Conservation (phyloP, 2,797 vertebrate species). For the Halcyon chelicuti region DNA sequence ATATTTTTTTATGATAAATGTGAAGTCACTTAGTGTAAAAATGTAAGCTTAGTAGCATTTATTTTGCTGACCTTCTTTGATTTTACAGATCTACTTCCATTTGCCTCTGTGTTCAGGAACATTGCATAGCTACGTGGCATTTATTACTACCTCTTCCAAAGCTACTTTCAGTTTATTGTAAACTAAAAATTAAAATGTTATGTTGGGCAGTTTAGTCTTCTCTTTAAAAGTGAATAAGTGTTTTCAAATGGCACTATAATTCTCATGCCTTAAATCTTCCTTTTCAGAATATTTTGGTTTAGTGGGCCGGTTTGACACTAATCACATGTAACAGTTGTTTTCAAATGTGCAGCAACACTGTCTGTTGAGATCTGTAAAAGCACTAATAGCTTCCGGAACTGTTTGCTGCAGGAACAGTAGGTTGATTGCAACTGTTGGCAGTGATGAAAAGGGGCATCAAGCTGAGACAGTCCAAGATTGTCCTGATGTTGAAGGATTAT, state of each 20-base stretch:
- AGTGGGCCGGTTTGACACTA: slow-evolving; percentile 6
- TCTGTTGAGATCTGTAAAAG: slow-evolving; percentile 32
- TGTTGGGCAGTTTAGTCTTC: not conserved
- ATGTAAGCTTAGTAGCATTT: not conserved
- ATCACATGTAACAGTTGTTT: slow-evolving; percentile 32
- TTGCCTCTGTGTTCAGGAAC: not conserved
- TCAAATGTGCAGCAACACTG: slow-evolving; percentile 47
- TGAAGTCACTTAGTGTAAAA: not conserved
- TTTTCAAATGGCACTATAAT: not conserved
- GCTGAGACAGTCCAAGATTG: not conserved
- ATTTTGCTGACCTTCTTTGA: not conserved
- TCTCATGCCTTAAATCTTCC: not conserved
- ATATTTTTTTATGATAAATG: slow-evolving; percentile 1
- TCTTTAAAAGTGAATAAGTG: not conserved
- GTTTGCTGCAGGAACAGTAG: slow-evolving; percentile 21
- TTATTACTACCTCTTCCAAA: not conserved
- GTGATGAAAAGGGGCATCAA: not conserved
- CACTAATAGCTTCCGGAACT: slow-evolving; percentile 14
- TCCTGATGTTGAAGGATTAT: slow-evolving; percentile 9
- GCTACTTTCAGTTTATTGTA: not conserved
- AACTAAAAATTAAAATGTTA: not conserved
- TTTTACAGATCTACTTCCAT: not conserved
- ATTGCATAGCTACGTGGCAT: not conserved
- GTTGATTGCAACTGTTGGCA: slow-evolving; percentile 16
- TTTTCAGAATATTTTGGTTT: slow-evolving; percentile 7